A percentile compares a stretch with the other conserved stretches of the same genome.
phyloP scores from a whole-genome alignment of 2,888 invertebrate genomes.

The Sclerodermus sp. region DNA sequence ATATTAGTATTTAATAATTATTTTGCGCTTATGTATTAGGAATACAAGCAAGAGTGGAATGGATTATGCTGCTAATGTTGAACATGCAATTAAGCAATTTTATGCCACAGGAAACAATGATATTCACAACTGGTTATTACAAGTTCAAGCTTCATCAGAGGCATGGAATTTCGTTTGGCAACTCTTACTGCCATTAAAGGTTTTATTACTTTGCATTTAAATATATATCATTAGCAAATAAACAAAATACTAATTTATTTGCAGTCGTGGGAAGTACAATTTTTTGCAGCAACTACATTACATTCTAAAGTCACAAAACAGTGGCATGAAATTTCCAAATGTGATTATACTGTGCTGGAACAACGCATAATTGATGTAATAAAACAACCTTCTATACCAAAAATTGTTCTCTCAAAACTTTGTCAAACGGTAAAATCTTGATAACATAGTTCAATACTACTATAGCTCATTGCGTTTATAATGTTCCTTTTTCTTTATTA shows the following conservation, averaged over 20 bases:
- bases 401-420: slow-evolving; percentile 81
- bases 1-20: too few relatives aligned
- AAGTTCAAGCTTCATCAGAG: slow-evolving; percentile 81
- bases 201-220: slow-evolving; percentile 48
- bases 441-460: too few relatives aligned
- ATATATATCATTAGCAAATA: background rate
- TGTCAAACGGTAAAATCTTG: slow-evolving; percentile 89
- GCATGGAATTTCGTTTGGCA: slow-evolving; percentile 95
- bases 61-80: slow-evolving; percentile 54
- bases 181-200: slow-evolving; percentile 79
- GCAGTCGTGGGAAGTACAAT: slow-evolving; percentile 79
- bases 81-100: slow-evolving; percentile 59
- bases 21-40: too few relatives aligned
- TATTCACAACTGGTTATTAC: slow-evolving; percentile 83
- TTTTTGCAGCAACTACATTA: slow-evolving; percentile 89
- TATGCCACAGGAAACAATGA: slow-evolving; percentile 71
- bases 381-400: slow-evolving; percentile 78
- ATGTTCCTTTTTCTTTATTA: background rate
- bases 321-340: slow-evolving; percentile 84
- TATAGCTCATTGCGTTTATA: slow-evolving; percentile 25
- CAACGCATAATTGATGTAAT: slow-evolving; percentile 77
- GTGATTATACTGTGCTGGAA: slow-evolving; percentile 75
- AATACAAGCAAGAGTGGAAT: slow-evolving; percentile 35
- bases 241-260: background rate
- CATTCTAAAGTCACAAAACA: slow-evolving; percentile 85